Conservation (phyloP, 2,888 invertebrate genomes). For the Branchellion lobata region DNA sequence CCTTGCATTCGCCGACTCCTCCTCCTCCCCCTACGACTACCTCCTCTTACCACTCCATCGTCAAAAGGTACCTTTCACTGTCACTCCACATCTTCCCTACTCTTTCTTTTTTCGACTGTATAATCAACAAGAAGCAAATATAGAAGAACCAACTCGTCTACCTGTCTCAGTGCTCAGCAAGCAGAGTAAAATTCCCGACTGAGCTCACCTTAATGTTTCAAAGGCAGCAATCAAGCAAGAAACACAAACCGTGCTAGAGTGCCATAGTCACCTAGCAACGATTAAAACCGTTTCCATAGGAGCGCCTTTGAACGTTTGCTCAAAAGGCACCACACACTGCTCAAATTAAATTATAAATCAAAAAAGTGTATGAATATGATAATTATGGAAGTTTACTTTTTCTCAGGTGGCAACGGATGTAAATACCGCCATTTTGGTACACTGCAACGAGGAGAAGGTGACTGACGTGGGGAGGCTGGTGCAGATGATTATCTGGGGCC, state of each 20-base stretch:
- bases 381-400: too few species aligned
- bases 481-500: conserved; percentile 91
- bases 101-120: too few species aligned
- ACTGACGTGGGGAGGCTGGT: conserved; percentile 87
- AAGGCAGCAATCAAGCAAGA: too few species aligned
- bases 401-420: conserved; percentile 82
- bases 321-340: too few species aligned
- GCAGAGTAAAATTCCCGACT: background rate
- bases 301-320: too few species aligned
- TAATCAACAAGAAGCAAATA: too few species aligned
- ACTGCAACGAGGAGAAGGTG: conserved; percentile 72
- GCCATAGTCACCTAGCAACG: too few species aligned
- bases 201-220: background rate
- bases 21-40: conserved; percentile 90
- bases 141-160: too few species aligned
- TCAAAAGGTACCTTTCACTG: conserved; percentile 66
- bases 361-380: too few species aligned
- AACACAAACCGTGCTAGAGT: too few species aligned
- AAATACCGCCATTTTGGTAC: conserved; percentile 93
- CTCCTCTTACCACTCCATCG: conserved; percentile 87
- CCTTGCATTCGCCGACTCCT: conserved; percentile 92
- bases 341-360: too few species aligned
- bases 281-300: too few species aligned
- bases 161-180: background rate
- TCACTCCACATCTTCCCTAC: background rate